Evolutionary conservation across 2,797 vertebrate genomes (phyloP), one percentile per base, ranked within the genome.

Genomic region (Microchirus variegatus): DNA sequence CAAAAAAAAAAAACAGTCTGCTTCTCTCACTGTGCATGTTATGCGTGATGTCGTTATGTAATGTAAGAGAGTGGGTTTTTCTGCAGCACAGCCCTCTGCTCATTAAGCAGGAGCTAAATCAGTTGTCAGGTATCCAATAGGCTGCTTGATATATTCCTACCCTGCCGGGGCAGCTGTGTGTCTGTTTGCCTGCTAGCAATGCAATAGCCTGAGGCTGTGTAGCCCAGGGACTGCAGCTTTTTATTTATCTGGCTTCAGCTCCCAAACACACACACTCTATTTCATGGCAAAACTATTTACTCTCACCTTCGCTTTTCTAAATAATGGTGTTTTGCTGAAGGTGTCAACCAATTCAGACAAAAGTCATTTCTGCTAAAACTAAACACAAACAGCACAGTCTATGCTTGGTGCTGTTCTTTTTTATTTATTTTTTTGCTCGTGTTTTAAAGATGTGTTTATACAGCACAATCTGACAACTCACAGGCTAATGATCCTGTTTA

Each of bases 121-220:
- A 86, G 70, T 81, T 86, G 89, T 88, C 86, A 83, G 83, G 65
- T 84, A 71, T 81, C 77, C 85, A 77, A 83, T 81, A 65, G 86
- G 62, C 76, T 54, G 63, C 61, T 68, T 87, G 76, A 84, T 85
- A 47, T 76, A 76, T 75, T 70, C 58, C 72, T 66, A 52, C 58
- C 80, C 83, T 79, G 77, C 73, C 68, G 75, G 82, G 78, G 76
- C 71, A 70, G 67, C 86, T 64, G 70, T 69, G 74, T 81, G 78
- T 76, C 81, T 86, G 78, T 89, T 86, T 87, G 82, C 82, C 87
- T 85, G 77, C 82, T 68, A 85, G 87, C 84, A 45, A 69, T 84
- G 87, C 80, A 75, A 82, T 86, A 81, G 89, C 86, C 86, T 46
- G 45, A 12, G 81, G 89, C 73, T 38, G 7, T 36, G 59, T 38